Evolutionary conservation across 2,888 invertebrate species (phyloP).

Genomic region (Cremastinae sp.): DNA sequence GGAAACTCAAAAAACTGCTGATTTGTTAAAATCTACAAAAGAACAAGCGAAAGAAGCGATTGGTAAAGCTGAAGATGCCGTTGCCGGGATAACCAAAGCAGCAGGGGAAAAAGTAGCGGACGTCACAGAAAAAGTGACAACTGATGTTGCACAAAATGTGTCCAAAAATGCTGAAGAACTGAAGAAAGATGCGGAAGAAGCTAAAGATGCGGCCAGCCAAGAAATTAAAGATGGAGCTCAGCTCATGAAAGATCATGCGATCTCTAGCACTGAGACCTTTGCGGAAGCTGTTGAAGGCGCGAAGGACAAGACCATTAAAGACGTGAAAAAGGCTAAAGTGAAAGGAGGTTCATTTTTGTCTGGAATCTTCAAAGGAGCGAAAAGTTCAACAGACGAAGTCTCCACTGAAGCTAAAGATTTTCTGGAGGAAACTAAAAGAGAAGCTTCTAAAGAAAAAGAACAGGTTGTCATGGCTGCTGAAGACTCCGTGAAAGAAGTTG

Average conservation of each 20-base stretch:
- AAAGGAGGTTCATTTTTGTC: constrained; percentile 71
- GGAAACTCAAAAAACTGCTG: constrained; percentile 70
- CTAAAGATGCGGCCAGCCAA: constrained; percentile 54
- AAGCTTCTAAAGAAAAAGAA: constrained; percentile 64
- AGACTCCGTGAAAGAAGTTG: constrained; percentile 46
- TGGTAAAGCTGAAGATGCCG: constrained; percentile 52
- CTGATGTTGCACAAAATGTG: constrained; percentile 50
- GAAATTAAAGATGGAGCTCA: constrained; percentile 62
- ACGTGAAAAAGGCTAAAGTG: constrained; percentile 68
- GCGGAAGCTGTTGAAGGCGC: constrained; percentile 52
- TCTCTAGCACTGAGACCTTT: constrained; percentile 48
- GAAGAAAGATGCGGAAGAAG: constrained; percentile 27
- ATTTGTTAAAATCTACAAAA: constrained; percentile 62
- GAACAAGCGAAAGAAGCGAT: constrained; percentile 32
- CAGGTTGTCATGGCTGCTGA: constrained; percentile 42
- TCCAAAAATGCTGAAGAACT: constrained; percentile 47
- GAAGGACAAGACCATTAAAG: constrained; percentile 57
- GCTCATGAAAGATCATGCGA: constrained; percentile 55
- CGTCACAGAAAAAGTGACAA: no score
- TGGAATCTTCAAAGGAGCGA: constrained; percentile 70
- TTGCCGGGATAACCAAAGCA: constrained; percentile 37
- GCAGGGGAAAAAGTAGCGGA: no score
- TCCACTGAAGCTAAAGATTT: constrained; percentile 65
- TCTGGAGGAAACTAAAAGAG: constrained; percentile 47
- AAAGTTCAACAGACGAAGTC: constrained; percentile 63